A percentile compares a stretch with the other conserved stretches of the same genome.
Evolutionary conservation across 2,797 vertebrate species (phyloP).

Genomic region (Bovichtus variegatus): DNA sequence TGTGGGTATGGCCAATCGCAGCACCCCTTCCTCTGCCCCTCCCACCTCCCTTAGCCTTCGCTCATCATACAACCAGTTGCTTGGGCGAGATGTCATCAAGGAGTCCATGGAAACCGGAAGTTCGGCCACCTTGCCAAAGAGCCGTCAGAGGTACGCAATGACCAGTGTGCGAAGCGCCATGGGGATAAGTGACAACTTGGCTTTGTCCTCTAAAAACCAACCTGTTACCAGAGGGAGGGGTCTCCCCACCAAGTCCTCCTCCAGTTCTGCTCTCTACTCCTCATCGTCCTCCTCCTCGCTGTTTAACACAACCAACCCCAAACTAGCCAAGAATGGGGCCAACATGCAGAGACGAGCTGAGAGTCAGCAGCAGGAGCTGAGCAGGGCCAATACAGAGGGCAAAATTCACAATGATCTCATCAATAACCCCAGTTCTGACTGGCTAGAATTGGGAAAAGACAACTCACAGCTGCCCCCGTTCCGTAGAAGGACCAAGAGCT

Average conservation of each 20-base stretch:
- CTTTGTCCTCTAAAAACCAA: conserved; percentile 77
- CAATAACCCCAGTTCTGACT: conserved; percentile 89
- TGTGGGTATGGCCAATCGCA: conserved; percentile 89
- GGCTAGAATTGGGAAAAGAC: conserved; percentile 91
- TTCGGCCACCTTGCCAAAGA: conserved; percentile 91
- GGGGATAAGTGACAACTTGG: conserved; percentile 89
- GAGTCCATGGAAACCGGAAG: conserved; percentile 87
- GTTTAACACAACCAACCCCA: conserved; percentile 90
- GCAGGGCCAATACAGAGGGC: conserved; percentile 85
- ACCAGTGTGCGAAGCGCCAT: conserved; percentile 93
- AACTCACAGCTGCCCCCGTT: conserved; percentile 86
- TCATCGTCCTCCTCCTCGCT: conserved; percentile 88
- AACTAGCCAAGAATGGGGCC: conserved; percentile 97
- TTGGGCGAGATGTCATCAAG: conserved; percentile 90
- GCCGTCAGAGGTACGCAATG: conserved; percentile 92
- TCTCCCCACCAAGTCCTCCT: conserved; percentile 85
- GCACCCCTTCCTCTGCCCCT: conserved; percentile 83
- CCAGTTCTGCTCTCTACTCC: conserved; percentile 88
- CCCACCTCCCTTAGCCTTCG: conserved; percentile 94
- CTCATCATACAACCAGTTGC: conserved; percentile 94
- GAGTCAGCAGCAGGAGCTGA: conserved; percentile 93
- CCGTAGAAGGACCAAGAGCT: conserved; percentile 93
- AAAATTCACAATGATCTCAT: conserved; percentile 83
- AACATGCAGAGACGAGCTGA: conserved; percentile 96
- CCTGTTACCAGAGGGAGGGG: conserved; percentile 72